A percentile compares a stretch with the other conserved stretches of the same genome.
Conservation (phyloP, 2,888 invertebrate genomes). For the Steinernema scapterisci region DNA sequence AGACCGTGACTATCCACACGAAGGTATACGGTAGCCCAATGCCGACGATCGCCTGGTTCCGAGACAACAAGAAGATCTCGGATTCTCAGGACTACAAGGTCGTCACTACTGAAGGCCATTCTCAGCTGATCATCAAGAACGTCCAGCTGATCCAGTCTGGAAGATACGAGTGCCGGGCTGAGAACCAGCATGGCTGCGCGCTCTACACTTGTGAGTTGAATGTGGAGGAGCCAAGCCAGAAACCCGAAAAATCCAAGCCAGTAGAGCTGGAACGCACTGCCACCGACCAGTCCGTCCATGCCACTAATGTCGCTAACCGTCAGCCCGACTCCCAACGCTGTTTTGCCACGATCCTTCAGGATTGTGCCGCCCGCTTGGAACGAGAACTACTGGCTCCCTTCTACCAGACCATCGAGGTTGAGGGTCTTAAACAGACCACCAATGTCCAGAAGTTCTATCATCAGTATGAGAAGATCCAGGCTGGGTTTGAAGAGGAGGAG, state of each 20-base stretch:
- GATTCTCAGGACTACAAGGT: conserved; percentile 51
- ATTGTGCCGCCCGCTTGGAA: conserved; percentile 2
- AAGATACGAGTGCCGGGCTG: conserved; percentile 41
- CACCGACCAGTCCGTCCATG: conserved; percentile 16
- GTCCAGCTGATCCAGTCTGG: conserved; percentile 37
- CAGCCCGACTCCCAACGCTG: not conserved
- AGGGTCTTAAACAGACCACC: not conserved
- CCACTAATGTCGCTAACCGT: not conserved
- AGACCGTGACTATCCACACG: conserved; percentile 47
- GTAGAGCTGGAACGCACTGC: not conserved
- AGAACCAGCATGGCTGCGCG: conserved; percentile 43
- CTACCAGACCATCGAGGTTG: conserved; percentile 21
- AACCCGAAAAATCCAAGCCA: not conserved
- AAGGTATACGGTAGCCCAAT: conserved; percentile 40
- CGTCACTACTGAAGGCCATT: conserved; percentile 45
- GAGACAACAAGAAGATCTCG: conserved; percentile 44
- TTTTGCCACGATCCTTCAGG: conserved; percentile 11
- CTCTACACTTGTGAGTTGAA: conserved; percentile 39
- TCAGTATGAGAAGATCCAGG: not conserved
- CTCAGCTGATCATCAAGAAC: conserved; percentile 42
- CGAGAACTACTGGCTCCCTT: conserved; percentile 1
- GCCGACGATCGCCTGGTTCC: conserved; percentile 49
- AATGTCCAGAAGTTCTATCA: not conserved
- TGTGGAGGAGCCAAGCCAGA: conserved; percentile 2
- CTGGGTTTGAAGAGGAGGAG: not conserved